Conservation (phyloP, 2,888 invertebrate genomes). For the Tiphia femorata region DNA sequence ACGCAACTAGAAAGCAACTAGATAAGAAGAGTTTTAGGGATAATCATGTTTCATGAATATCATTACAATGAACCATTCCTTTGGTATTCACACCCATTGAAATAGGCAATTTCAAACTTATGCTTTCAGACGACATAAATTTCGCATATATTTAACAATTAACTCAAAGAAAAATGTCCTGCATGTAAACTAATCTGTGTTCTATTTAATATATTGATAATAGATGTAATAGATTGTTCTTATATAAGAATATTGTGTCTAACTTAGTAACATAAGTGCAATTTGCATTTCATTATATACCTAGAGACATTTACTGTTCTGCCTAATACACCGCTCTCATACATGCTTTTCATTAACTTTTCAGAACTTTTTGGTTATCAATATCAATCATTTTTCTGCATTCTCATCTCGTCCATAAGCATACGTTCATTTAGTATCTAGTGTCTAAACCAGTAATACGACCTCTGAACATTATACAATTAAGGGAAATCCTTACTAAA, state of each 20-base stretch:
- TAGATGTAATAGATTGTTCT: conserved; percentile 14
- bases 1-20: background rate
- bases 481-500: too few species aligned
- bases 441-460: too few species aligned
- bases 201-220: too few species aligned
- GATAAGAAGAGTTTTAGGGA: background rate
- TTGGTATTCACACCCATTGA: background rate
- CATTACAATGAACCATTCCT: background rate
- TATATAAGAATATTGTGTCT: conserved; percentile 20
- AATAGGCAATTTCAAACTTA: background rate
- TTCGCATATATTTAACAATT: background rate
- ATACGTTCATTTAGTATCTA: background rate
- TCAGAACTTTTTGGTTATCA: conserved; percentile 18
- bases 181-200: background rate
- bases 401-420: background rate
- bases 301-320: conserved; percentile 51
- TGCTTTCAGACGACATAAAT: background rate
- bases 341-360: conserved; percentile 46
- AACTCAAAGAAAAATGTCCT: background rate
- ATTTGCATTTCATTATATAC: conserved; percentile 25
- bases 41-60: background rate
- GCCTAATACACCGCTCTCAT: conserved; percentile 65
- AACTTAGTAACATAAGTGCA: conserved; percentile 24
- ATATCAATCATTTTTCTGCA: conserved; percentile 14
- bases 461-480: too few species aligned